Conservation (phyloP, 2,888 invertebrate species). For the Chrysolina oricalcia region DNA sequence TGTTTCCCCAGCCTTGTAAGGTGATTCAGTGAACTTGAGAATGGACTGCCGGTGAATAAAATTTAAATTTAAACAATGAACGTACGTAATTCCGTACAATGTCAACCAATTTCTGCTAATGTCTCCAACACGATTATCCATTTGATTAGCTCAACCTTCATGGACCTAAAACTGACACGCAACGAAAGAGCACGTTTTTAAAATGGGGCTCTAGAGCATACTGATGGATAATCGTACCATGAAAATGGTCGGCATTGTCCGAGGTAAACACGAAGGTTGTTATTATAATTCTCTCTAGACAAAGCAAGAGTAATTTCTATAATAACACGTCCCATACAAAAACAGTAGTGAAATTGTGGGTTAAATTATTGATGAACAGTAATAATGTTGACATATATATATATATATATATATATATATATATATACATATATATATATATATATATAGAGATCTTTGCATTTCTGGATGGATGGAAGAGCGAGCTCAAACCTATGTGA, state of each 20-base stretch:
- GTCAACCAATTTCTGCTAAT: background rate
- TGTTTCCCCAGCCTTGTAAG: background rate
- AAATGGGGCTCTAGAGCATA: background rate
- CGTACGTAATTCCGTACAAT: background rate
- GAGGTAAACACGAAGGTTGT: background rate
- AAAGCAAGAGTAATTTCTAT: background rate
- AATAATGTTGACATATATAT: too few species aligned
- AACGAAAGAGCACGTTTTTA: background rate
- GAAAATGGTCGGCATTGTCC: background rate
- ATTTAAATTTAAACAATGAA: background rate
- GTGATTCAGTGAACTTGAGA: background rate
- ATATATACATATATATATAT: too few species aligned
- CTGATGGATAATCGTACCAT: conserved; percentile 1
- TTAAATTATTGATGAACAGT: too few species aligned
- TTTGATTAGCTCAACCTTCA: background rate
- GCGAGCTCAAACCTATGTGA: too few species aligned
- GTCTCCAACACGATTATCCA: background rate
- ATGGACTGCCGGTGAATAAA: background rate
- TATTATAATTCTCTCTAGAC: background rate
- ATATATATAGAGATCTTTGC: too few species aligned
- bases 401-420: too few species aligned
- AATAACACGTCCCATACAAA: background rate
- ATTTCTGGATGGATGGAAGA: too few species aligned
- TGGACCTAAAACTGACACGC: background rate
- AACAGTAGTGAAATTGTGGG: too few species aligned